phyloP scores from a whole-genome alignment of 2,888 invertebrate species.

The Venusia cambrica region DNA sequence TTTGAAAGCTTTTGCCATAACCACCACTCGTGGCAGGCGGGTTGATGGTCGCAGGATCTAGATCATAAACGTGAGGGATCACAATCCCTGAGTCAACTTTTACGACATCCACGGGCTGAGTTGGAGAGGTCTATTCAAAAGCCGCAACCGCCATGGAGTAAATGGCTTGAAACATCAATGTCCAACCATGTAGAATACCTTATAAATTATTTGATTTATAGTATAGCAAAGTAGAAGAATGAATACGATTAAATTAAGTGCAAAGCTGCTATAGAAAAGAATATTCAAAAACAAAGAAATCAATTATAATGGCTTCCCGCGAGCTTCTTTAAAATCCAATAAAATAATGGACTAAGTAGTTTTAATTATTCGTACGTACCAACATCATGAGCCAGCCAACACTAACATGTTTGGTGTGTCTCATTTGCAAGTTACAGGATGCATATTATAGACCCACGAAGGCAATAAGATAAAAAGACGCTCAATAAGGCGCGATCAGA shows the following conservation, averaged over 20 bases:
- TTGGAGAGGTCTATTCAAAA: too few relatives aligned
- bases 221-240: slow-evolving; percentile 27
- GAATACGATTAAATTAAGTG: slow-evolving; percentile 15
- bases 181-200: slow-evolving; percentile 45
- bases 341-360: slow-evolving; percentile 41
- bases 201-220: slow-evolving; percentile 49
- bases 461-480: slow-evolving; percentile 77
- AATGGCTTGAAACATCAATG: slow-evolving; percentile 59
- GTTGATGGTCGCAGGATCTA: too few relatives aligned
- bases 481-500: slow-evolving; percentile 81
- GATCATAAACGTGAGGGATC: too few relatives aligned
- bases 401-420: slow-evolving; percentile 69
- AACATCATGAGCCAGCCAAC: slow-evolving; percentile 68
- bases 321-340: slow-evolving; percentile 34
- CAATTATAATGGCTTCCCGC: slow-evolving; percentile 33
- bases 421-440: slow-evolving; percentile 80
- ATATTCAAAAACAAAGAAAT: slow-evolving; percentile 25
- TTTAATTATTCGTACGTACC: slow-evolving; percentile 65
- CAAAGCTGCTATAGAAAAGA: slow-evolving; percentile 22
- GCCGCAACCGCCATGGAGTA: too few relatives aligned
- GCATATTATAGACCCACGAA: slow-evolving; percentile 78
- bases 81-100: too few relatives aligned
- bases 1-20: too few relatives aligned
- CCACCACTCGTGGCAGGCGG: too few relatives aligned
- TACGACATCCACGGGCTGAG: too few relatives aligned